These are phyloP conservation scores for Eremobia ochroleuca DNA, from an alignment of 2,888 invertebrate genomes.

Conservation along the genomic window DNA sequence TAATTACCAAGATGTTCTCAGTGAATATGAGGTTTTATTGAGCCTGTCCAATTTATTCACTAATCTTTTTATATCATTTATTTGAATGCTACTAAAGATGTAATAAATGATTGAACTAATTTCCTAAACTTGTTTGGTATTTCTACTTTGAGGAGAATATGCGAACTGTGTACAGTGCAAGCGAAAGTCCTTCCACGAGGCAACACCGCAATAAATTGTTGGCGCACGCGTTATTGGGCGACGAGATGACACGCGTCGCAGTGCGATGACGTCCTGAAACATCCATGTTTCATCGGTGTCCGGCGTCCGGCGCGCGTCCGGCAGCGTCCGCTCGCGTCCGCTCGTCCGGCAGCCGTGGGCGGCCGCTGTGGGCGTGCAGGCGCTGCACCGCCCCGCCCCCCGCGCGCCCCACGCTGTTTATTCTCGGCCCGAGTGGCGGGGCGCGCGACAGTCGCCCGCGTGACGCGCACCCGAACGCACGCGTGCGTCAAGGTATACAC, in stretches of 20 bases:
- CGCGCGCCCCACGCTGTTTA: constrained; percentile 86
- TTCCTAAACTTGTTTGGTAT: constrained; percentile 65
- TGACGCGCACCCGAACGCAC: constrained; percentile 86
- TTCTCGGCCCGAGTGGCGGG: constrained; percentile 87
- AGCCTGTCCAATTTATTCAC: constrained; percentile 63
- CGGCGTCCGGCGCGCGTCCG: constrained; percentile 64
- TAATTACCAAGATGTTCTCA: constrained; percentile 69
- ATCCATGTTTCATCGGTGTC: constrained; percentile 61
- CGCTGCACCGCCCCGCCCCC: constrained; percentile 84
- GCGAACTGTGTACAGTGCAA: constrained; percentile 24
- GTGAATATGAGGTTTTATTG: constrained; percentile 67
- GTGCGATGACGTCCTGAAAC: constrained; percentile 69
- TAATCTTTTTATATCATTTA: constrained; percentile 68
- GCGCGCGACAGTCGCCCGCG: constrained; percentile 89
- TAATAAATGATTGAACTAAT: constrained; percentile 68
- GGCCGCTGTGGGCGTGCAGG: constrained; percentile 89
- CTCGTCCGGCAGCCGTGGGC: constrained; percentile 80
- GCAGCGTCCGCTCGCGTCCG: constrained; percentile 71
- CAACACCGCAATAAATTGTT: constrained; percentile 54
- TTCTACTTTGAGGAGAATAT: constrained; percentile 37
- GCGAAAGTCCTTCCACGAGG: constrained; percentile 63
- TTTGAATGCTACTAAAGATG: constrained; percentile 65
- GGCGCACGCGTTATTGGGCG: constrained; percentile 54
- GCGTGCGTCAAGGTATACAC: constrained; percentile 82
- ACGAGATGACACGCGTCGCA: constrained; percentile 60